Evolutionary conservation across 1,140 invertebrate genomes (phyloP), one percentile per base, ranked within the genome.

Genomic region (Drosophila kurseongensis): DNA sequence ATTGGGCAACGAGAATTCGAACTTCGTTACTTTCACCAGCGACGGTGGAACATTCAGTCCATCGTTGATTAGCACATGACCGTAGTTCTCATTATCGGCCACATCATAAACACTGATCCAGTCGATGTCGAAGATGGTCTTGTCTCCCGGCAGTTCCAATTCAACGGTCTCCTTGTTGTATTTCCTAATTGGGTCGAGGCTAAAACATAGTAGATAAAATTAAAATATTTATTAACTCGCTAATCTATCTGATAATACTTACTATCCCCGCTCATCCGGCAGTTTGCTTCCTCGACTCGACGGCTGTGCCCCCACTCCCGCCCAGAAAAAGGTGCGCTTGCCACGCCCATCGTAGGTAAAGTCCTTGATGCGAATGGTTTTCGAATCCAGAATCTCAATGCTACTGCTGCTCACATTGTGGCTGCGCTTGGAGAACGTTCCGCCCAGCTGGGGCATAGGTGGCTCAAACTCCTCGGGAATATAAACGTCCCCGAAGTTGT

Each of bases 231-330:
- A 8, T 8, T 1, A 29, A 29, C 16, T n/a, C 0, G 27, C 8
- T 10, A n/a, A 0, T 13, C 12, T 29, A 23, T 16, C 1, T 8
- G n/a, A 5, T 7, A n/a, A 29, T 38, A 95, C 97, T 96, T 93
- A 98, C 97, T 98, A 98, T 95, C 97, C 97, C 77, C 96, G 95
- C 93, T 98, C 97, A 93, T 98, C 97, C 2, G 97, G 97, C 63
- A 98, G 95, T 93, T 96, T 96, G 36, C 92, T 93, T 1, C 97
- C 97, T 74, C 96, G 96, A 9, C 95, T 94, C 5, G 96, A 96
- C 0, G 97, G 97, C 90, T 97, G 95, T n/a, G 97, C 95, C 1
- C 97, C 97, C 59, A 96, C 95, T 6, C 97, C 97, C 9, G 97
- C 95, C 95, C 96, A 97, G 92, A 98, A 98, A 92, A 97, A 97